Percentiles rank a stretch among this genome's conserved stretches.
phyloP scores from a whole-genome alignment of 2,113 vertebrate genomes.

The human (Homo sapiens) region GRCh38 chr1:236395501-236396000 shows the following conservation, averaged over 20 bases:
- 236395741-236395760: not conserved
- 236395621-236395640: constrained; percentile 79
- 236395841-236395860: not conserved
- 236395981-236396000: not conserved
- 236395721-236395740: not conserved
- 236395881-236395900: rapidly evolving
- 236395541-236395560: rapidly evolving
- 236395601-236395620: not conserved
- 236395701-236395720: not conserved
- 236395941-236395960: constrained; percentile 63
- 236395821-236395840: not conserved
- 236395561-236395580: not conserved
- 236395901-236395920: not conserved
- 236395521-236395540: not conserved
- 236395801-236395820: not conserved
- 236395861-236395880: not conserved
- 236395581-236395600: not conserved
- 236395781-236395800: not conserved
- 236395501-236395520: not conserved
- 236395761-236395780: not conserved
- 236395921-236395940: not conserved
- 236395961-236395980: constrained; percentile 55
- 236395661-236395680: constrained; percentile 62
- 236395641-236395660: constrained; percentile 74
- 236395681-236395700: not conserved